Evolutionary conservation across 2,797 vertebrate species (phyloP), one percentile per base, ranked within the genome.

Genomic region (Manis javanica): DNA sequence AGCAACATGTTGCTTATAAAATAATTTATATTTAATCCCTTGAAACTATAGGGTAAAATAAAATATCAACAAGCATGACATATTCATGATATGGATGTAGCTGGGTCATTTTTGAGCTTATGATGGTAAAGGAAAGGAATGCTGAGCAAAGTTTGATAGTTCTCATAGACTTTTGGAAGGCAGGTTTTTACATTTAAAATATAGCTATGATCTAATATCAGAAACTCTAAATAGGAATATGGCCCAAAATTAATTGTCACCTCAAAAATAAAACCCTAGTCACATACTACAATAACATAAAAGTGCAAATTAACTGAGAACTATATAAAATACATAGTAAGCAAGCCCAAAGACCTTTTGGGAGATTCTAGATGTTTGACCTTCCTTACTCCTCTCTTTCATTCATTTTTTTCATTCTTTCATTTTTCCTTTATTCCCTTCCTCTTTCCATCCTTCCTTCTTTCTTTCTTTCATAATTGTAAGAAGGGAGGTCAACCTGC

Each of bases 21-120:
- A 81, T 39, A 78, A 55, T 81, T n/a, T 92, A 29, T 42, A 55
- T 63, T 66, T 61, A 86, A 91, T 37, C 14, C 78, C 24, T 75
- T 46, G 16, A 82, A 89, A 75, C 15, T 75, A 21, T 31, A 61
- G 24, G 23, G 3, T 7, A 61, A 75, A 68, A 85, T 31, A 84
- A 94, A 88, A 37, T 9, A n/a, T 26, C 5, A 46, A 37, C 12
- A 89, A 66, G 29, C 78, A 59, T 42, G 8, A 46, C 9, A 10
- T 34, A 49, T 31, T 89, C 7, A 69, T 81, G 18, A 77, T 53
- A 3, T 31, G 49, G 13, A 24, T 57, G 0, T 74, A 55, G 39
- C 5, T 61, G 12, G 0, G 57, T 1, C 53, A 4, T 86, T 79
- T 82, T 78, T 39, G 6, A 75, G 3, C 10, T 64, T 59, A 34